These are phyloP conservation scores for Dione vanillae DNA, from an alignment of 2,888 invertebrate genomes.

Conservation along the genomic window DNA sequence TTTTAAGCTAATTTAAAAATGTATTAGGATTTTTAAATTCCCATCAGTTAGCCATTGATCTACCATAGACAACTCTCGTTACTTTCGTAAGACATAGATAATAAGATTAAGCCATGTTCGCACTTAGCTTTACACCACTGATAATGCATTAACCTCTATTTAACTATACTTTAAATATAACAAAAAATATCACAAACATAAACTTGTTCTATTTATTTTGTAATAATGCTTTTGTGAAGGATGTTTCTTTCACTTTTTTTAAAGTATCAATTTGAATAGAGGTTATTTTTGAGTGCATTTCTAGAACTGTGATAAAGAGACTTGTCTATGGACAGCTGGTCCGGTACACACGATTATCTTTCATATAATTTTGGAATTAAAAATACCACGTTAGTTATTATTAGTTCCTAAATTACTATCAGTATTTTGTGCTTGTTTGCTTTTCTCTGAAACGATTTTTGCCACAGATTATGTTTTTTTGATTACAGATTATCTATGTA, in stretches of 20 bases:
- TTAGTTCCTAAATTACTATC: slow-evolving; percentile 82
- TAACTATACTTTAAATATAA: slow-evolving; percentile 31
- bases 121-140: slow-evolving; percentile 75
- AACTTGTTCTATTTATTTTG: too few species aligned
- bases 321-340: slow-evolving; percentile 70
- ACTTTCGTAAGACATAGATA: slow-evolving; percentile 80
- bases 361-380: slow-evolving; percentile 48
- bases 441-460: slow-evolving; percentile 45
- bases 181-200: too few species aligned
- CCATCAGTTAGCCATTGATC: slow-evolving; percentile 16
- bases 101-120: slow-evolving; percentile 77
- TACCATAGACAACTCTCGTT: slow-evolving; percentile 79
- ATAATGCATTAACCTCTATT: slow-evolving; percentile 65
- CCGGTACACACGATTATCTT: slow-evolving; percentile 21
- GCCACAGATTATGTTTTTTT: slow-evolving; percentile 35
- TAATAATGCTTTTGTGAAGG: background rate
- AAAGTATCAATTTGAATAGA: slow-evolving; percentile 10
- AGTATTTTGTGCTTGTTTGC: slow-evolving; percentile 72
- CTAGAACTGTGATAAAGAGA: slow-evolving; percentile 81
- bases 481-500: slow-evolving; percentile 7
- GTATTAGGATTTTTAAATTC: too few species aligned
- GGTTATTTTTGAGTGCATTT: slow-evolving; percentile 70
- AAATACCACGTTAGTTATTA: slow-evolving; percentile 62
- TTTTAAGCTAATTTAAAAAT: too few species aligned
- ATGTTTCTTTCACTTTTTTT: background rate